These are phyloP conservation scores for Paedocypris sp. DNA, from an alignment of 2,113 vertebrate species.

Conservation along the genomic window DNA sequence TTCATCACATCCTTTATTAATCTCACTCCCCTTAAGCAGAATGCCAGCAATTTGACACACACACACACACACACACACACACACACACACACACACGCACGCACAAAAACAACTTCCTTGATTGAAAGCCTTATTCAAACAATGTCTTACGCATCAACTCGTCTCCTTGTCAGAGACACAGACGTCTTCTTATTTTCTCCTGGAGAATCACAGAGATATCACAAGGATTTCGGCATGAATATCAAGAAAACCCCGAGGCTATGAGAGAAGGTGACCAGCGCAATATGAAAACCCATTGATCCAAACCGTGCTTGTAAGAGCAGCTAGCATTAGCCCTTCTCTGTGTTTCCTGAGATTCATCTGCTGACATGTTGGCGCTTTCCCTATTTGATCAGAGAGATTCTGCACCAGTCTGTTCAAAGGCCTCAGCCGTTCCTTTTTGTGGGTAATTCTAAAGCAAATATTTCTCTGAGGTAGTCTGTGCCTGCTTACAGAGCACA, in stretches of 20 bases:
- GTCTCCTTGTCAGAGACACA: background rate
- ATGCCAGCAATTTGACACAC: constrained; percentile 14
- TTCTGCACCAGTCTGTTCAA: constrained; percentile 33
- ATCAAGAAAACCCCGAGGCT: constrained; percentile 1
- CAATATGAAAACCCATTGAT: constrained; percentile 6
- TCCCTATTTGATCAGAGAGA: constrained; percentile 37
- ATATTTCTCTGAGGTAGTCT: constrained; percentile 34
- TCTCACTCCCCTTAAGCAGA: constrained; percentile 16
- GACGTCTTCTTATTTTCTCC: background rate
- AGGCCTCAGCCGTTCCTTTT: constrained; percentile 22
- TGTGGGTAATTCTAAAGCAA: constrained; percentile 36
- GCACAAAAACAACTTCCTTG: constrained; percentile 5
- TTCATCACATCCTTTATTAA: constrained; percentile 20
- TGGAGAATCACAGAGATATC: background rate
- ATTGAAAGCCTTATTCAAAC: constrained; percentile 21
- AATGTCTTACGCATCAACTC: background rate
- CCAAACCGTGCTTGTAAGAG: constrained; percentile 16
- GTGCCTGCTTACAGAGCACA: constrained; percentile 16
- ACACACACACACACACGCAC: too few relatives aligned
- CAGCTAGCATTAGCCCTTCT: background rate
- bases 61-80: constrained; percentile 19
- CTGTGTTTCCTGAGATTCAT: constrained; percentile 12
- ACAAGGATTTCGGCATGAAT: background rate
- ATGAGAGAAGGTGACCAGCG: constrained; percentile 9
- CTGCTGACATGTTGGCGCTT: constrained; percentile 23